Conservation (phyloP, 2,113 vertebrate species). For the Dromaius novaehollandiae region DNA sequence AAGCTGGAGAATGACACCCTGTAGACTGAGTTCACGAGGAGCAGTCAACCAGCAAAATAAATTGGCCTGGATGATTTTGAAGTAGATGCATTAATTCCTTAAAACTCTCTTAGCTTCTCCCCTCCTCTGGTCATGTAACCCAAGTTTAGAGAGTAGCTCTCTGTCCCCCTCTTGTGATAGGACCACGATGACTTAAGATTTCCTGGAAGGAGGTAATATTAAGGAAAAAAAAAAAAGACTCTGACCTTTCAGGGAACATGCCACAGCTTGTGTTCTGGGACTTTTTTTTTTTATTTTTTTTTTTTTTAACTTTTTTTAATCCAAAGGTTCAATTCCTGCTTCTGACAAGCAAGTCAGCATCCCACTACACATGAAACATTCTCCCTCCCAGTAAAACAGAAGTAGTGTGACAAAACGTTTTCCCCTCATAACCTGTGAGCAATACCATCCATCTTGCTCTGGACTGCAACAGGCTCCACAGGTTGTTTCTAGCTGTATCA, state of each 20-base stretch:
- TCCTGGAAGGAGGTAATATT: background rate
- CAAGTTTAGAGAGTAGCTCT: slow-evolving; percentile 41
- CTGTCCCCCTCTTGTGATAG: slow-evolving; percentile 66
- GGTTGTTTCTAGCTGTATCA: background rate
- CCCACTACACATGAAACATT: background rate
- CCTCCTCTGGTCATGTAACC: background rate
- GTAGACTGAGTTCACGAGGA: background rate
- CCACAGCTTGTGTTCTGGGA: background rate
- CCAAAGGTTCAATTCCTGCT: background rate
- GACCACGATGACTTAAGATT: background rate
- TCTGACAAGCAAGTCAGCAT: background rate
- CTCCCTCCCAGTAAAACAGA: background rate
- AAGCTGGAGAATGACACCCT: background rate
- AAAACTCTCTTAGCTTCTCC: background rate
- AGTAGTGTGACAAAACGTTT: background rate
- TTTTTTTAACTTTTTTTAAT: background rate
- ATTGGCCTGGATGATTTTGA: background rate
- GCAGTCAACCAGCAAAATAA: background rate
- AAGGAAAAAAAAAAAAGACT: background rate
- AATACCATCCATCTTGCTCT: background rate
- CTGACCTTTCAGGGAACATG: background rate
- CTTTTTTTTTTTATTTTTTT: too few species aligned
- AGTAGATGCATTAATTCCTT: background rate
- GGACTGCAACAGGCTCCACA: background rate
- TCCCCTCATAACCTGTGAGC: background rate